Evolutionary conservation across 2,113 vertebrate species (phyloP), one percentile per base, ranked within the genome.

Genomic region (Pycnonotus jocosus): DNA sequence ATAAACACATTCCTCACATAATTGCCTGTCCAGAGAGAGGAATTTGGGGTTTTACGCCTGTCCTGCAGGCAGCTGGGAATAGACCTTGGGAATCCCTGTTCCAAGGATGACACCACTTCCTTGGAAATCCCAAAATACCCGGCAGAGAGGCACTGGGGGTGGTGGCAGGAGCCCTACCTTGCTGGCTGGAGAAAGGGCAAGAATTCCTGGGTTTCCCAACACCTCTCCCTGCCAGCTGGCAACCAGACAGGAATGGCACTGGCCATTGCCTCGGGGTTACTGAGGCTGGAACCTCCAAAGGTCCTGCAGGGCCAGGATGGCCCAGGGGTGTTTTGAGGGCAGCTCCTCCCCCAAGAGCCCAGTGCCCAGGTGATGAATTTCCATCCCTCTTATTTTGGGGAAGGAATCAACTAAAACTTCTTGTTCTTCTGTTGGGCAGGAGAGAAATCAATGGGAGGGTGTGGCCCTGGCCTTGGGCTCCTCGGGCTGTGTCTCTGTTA

Each of bases 1-100:
- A 79, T 44, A 91, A 95, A 91, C 87, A 94, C 93, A 90, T 95
- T 94, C 91, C 80, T 94, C 62, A 40, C 79, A 85, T 95, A 91
- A 92, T 47, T 95, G 81, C 84, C 86, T 35, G 90, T 91, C 87
- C 91, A 86, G 42, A 1, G 0, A 35, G 78, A 68, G 50, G 88
- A 90, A 93, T 92, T 78, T 10, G 95, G 95, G 94, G 76, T 77
- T 97, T 97, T 97, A 88, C 37, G 0, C 7, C 1, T 3, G 45
- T 88, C 72, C 92, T 9, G 1, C 86, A 40, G 84, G 57, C 91
- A 17, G 81, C 86, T 87, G 1, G 3, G 87, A 95, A 90, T 60
- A 96, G 94, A 90, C 88, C 28, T 81, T 31, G 88, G 93, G 95
- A 93, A 86, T 92, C 92, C 87, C 88, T 88, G 40, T 66, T 93